Base-by-base conservation (phyloP, 2,113 vertebrate species). In the Sturnira hondurensis region DNA sequence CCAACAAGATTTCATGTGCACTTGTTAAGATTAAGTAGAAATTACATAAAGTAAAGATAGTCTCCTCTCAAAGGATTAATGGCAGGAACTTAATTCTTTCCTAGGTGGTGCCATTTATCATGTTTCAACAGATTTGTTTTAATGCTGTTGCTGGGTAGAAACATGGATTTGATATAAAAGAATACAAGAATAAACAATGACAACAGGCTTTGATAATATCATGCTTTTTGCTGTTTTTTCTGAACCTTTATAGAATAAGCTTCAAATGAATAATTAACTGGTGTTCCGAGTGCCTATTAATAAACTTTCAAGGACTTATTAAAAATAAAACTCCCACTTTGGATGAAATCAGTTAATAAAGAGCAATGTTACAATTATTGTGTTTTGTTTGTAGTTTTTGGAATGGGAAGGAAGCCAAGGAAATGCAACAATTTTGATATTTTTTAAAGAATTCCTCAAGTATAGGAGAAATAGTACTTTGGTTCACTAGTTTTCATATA, bases 141-240 rank as follows among this genome's bases (percentile, higher is more conserved):
- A 92, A 80, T 93, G 26, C 38, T 91, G 58, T 94, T 96, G 84
- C 28, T 70, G 91, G 91, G 63, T 76, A 74, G 85, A 96, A 96
- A 96, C 43, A 71, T 47, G 85, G 43, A 81, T 86, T 47, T 83
- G 86, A 28, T 89, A 47, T 92, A 24, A 94, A 77, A 96, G 33
- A 89, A 83, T 89, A 97, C 50, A 90, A 86, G 85, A 97, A 91
- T 91, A 96, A 96, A 92, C 38, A 91, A 96, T 93, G 38, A 92
- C 0, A 92, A 95, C 70, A 86, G 85, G 91, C 67, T 86, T 96
- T 86, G 92, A 95, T 93, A 93, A 96, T 92, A 24, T 14, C 4
- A 15, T 56, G 4, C 14, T 41, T 45, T 91, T 43, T 86, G 58
- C 3, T 68, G 78, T 38, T 70, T 43, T n/a, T 36, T 47, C 31